phyloP scores from a whole-genome alignment of 2,888 invertebrate genomes.

The Limnephilus rhombicus region DNA sequence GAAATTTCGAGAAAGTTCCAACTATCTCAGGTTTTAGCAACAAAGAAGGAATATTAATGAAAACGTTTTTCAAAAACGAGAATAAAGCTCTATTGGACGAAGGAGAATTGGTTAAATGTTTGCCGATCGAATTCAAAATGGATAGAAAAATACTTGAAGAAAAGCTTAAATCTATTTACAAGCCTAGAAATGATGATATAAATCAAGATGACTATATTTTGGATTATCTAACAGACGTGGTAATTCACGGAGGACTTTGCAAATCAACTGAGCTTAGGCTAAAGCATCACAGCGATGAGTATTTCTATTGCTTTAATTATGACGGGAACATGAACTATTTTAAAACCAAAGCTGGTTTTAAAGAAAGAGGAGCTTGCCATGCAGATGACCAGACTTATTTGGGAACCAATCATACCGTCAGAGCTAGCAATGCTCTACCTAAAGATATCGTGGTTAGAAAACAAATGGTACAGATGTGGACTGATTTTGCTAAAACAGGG shows the following conservation, averaged over 20 bases:
- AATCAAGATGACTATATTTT: constrained; percentile 67
- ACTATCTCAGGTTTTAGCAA: constrained; percentile 77
- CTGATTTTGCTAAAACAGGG: constrained; percentile 76
- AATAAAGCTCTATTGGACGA: constrained; percentile 72
- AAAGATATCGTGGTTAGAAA: constrained; percentile 74
- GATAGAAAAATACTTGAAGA: constrained; percentile 72
- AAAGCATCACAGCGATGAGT: constrained; percentile 67
- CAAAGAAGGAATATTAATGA: constrained; percentile 76
- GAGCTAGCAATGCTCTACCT: constrained; percentile 71
- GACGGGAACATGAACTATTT: constrained; percentile 68
- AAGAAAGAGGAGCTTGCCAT: constrained; percentile 69
- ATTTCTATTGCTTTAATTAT: constrained; percentile 70
- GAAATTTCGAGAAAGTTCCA: constrained; percentile 74
- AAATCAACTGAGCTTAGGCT: constrained; percentile 65
- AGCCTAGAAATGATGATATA: constrained; percentile 64
- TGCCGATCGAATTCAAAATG: constrained; percentile 73
- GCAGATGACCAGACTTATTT: constrained; percentile 69
- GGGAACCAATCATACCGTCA: constrained; percentile 33
- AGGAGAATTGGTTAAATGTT: constrained; percentile 72
- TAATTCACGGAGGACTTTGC: constrained; percentile 69
- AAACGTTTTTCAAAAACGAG: constrained; percentile 73
- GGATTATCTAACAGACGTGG: constrained; percentile 69
- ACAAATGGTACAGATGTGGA: constrained; percentile 77
- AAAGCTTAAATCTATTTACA: constrained; percentile 70
- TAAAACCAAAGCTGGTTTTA: constrained; percentile 36